These are phyloP conservation scores for Brachirus orientalis DNA, from an alignment of 2,113 vertebrate species.

Conservation along the genomic window DNA sequence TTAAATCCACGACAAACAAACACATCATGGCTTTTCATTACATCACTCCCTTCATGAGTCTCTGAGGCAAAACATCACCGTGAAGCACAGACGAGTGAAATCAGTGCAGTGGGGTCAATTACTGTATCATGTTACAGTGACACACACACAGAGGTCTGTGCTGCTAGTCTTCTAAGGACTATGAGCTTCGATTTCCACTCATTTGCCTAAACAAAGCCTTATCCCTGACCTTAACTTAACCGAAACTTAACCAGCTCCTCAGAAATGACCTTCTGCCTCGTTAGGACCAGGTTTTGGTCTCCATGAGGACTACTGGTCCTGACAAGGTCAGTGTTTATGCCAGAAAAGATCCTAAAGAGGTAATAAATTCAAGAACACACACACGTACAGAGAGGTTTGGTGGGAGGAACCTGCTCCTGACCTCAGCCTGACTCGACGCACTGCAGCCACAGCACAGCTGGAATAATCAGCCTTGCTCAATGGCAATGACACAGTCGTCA, in stretches of 20 bases:
- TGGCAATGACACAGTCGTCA: constrained; percentile 27
- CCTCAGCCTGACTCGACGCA: constrained; percentile 47
- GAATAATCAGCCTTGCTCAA: constrained; percentile 39
- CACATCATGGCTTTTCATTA: constrained; percentile 22
- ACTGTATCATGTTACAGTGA: constrained; percentile 32
- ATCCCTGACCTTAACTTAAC: no score
- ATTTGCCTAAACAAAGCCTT: no score
- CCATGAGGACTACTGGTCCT: no score
- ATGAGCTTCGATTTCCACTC: no score
- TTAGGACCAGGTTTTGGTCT: no score
- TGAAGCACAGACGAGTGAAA: constrained; percentile 25
- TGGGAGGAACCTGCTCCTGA: constrained; percentile 37
- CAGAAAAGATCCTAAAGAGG: no score
- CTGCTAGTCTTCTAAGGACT: no score
- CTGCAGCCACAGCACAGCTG: constrained; percentile 49
- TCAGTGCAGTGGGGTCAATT: constrained; percentile 34
- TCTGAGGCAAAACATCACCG: constrained; percentile 34
- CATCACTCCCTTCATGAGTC: constrained; percentile 25
- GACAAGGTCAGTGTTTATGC: no score
- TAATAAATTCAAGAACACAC: no score
- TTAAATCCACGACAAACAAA: neutral
- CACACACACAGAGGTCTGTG: neutral
- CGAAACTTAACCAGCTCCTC: no score
- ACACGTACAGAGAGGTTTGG: no score
- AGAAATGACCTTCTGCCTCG: no score